phyloP scores from a whole-genome alignment of 2,113 vertebrate species.

The Chaetodon auriga region DNA sequence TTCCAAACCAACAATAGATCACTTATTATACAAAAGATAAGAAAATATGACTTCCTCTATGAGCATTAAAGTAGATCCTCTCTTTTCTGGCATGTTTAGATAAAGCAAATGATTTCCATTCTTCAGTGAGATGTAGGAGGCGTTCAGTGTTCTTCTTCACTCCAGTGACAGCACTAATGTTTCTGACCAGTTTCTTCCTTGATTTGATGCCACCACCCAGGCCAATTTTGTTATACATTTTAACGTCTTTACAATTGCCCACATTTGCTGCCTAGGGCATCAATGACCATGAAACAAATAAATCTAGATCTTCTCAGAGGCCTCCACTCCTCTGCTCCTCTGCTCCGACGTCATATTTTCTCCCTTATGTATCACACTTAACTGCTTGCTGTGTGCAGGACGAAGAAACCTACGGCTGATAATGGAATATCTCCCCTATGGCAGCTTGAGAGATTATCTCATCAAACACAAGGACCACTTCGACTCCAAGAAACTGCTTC shows the following conservation, averaged over 20 bases:
- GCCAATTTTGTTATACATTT: constrained; percentile 22
- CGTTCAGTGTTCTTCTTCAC: neutral
- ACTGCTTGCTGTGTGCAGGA: constrained; percentile 75
- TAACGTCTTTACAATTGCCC: constrained; percentile 12
- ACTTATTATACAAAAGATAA: neutral
- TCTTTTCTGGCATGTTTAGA: neutral
- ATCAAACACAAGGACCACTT: constrained; percentile 94
- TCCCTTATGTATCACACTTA: neutral
- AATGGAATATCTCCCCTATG: constrained; percentile 98
- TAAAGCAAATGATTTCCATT: neutral
- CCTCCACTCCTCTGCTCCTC: neutral
- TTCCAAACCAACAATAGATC: neutral
- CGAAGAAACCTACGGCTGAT: constrained; percentile 94
- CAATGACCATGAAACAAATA: constrained; percentile 34
- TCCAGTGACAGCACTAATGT: neutral
- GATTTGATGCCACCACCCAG: constrained; percentile 21
- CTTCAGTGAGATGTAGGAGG: neutral
- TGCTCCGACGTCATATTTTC: neutral
- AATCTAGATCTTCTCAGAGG: constrained; percentile 34
- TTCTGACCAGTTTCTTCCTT: neutral
- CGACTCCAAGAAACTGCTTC: constrained; percentile 93
- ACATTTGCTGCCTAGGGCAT: constrained; percentile 12
- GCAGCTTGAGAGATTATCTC: constrained; percentile 97
- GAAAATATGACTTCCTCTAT: neutral
- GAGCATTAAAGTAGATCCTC: neutral